These are phyloP conservation scores for Mystacides longicornis DNA, from an alignment of 2,888 invertebrate species.

Conservation along the genomic window DNA sequence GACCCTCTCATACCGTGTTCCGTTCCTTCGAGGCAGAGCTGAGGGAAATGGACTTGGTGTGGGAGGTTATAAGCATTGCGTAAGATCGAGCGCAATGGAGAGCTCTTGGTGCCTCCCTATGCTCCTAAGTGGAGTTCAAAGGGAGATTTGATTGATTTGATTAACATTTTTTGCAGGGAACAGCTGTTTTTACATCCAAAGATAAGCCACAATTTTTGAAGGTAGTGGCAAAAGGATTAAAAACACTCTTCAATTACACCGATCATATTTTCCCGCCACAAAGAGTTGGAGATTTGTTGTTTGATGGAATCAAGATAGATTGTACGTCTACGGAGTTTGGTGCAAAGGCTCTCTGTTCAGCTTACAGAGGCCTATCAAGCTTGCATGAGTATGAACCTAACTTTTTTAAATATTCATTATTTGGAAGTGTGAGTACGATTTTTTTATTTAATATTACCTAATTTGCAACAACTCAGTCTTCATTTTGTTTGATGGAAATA, in stretches of 20 bases:
- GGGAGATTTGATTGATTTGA: too few relatives aligned
- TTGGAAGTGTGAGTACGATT: conserved; percentile 56
- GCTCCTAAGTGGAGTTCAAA: too few relatives aligned
- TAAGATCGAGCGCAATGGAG: too few relatives aligned
- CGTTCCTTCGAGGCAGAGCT: too few relatives aligned
- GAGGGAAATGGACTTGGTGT: too few relatives aligned
- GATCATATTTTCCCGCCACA: conserved; percentile 53
- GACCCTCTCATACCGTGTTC: too few relatives aligned
- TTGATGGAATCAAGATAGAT: conserved; percentile 64
- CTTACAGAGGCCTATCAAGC: conserved; percentile 56
- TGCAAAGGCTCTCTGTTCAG: conserved; percentile 64
- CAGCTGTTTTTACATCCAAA: conserved; percentile 49
- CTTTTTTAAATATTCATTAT: conserved; percentile 62
- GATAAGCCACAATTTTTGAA: conserved; percentile 62
- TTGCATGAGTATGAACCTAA: conserved; percentile 53
- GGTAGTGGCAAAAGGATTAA: conserved; percentile 60
- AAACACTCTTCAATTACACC: conserved; percentile 61
- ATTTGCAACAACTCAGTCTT: background rate
- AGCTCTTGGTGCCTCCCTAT: too few relatives aligned
- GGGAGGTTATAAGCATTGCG: too few relatives aligned
- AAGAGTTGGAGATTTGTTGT: conserved; percentile 64
- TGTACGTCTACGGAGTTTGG: conserved; percentile 70
- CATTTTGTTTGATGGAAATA: background rate
- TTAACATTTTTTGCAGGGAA: conserved; percentile 45
- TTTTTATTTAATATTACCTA: background rate